phyloP scores from a whole-genome alignment of 2,888 invertebrate species.

The Chromoteleia sp. region DNA sequence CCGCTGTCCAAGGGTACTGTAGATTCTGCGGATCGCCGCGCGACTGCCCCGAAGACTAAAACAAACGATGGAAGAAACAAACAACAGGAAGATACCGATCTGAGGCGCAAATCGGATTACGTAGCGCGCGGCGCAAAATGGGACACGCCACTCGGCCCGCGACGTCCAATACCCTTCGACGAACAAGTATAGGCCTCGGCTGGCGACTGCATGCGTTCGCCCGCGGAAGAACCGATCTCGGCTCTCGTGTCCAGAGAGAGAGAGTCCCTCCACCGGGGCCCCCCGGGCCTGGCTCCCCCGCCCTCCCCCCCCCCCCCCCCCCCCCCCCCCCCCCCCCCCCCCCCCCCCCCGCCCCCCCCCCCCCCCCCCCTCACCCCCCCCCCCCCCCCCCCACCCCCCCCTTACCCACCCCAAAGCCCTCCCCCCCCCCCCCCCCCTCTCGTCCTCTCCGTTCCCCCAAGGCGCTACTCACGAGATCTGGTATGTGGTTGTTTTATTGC shows the following conservation, averaged over 20 bases:
- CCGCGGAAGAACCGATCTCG: constrained; percentile 80
- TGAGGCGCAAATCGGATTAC: constrained; percentile 56
- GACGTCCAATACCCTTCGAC: constrained; percentile 80
- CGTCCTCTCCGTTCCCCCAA: constrained; percentile 26
- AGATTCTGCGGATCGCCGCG: constrained; percentile 9
- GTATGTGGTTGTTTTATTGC: too few relatives aligned
- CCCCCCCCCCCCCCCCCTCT: constrained; percentile 44
- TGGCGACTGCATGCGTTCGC: constrained; percentile 82
- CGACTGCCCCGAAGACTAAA: constrained; percentile 17
- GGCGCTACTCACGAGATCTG: too few relatives aligned
- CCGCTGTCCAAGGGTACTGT: neutral
- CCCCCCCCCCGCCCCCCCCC: constrained; percentile 75
- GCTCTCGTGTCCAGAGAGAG: constrained; percentile 68
- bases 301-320: constrained; percentile 77
- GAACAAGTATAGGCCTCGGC: constrained; percentile 82
- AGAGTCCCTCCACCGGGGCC: constrained; percentile 76
- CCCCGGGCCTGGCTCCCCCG: constrained; percentile 79
- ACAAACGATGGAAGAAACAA: constrained; percentile 44
- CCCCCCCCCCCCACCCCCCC: too few relatives aligned
- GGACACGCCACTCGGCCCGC: constrained; percentile 57
- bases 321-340: constrained; percentile 79
- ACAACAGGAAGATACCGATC: constrained; percentile 47
- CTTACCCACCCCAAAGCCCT: constrained; percentile 75
- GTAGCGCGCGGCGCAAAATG: constrained; percentile 35
- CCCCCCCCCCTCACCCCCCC: too few relatives aligned